Evolutionary conservation across 2,888 invertebrate genomes (phyloP), one percentile per base, ranked within the genome.

Genomic region (Tupiocoris notatus): DNA sequence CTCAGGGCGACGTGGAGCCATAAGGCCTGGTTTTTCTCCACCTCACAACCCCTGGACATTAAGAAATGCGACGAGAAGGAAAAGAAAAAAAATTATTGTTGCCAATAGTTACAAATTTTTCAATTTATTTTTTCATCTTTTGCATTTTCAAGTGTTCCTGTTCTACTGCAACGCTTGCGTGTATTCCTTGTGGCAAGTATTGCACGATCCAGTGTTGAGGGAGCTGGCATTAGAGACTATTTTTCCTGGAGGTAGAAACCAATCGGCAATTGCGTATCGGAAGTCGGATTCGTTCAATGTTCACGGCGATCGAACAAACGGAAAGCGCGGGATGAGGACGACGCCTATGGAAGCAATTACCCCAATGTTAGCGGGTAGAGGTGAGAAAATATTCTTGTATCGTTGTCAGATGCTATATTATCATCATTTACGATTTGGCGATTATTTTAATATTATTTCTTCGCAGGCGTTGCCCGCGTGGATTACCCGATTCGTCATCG

Each of bases 121-220:
- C 20, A 9, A 59, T 59, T n/a, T 59, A n/a, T 59, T 59, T 56
- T 64, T n/a, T 20, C 62, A 58, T 2, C n/a, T n/a, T n/a, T n/a
- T n/a, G n/a, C n/a, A n/a, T n/a, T n/a, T n/a, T n/a, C n/a, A n/a
- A 77, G 77, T 75, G 21, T 68, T 77, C 58, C 17, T 75, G 9
- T 67, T 77, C 9, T 77, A 77, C 65, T 64, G 56, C 39, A 20
- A 59, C 67, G 54, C 75, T 18, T 77, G 77, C 56, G 75, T 77
- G 2, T 75, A 65, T 20, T 75, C 77, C 16, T 65, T 77, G 17
- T 75, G 63, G 21, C 64, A 58, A 54, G 75, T 68, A n/a, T 54
- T 77, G n/a, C 56, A 59, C 16, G 56, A 65, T 24, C 75, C 65
- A 6, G 57, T 22, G 18, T 24, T 75, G n/a, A 17, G 65, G 16